Evolutionary conservation across 2,888 invertebrate species (phyloP).

Genomic region (Trissonchulus latispiculum): DNA sequence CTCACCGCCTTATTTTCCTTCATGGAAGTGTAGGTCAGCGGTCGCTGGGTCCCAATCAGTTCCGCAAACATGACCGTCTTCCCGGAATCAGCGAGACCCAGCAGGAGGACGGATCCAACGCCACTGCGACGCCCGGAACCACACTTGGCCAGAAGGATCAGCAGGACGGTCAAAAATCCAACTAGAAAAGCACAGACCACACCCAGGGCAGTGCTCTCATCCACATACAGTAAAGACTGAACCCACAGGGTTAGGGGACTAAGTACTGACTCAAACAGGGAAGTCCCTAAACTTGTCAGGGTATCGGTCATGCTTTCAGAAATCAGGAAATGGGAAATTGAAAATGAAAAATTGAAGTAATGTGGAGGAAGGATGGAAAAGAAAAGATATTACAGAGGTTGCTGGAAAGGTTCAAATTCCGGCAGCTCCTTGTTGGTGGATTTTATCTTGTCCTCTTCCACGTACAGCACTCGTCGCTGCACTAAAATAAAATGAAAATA

Average conservation of each 20-base stretch:
- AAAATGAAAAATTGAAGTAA: too few species aligned
- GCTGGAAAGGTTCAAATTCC: too few species aligned
- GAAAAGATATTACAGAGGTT: too few species aligned
- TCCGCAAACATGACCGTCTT: slow-evolving; percentile 77
- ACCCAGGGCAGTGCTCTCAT: slow-evolving; percentile 25
- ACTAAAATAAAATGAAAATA: too few species aligned
- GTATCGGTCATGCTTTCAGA: neutral
- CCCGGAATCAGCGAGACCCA: slow-evolving; percentile 77
- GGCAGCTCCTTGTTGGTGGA: slow-evolving; percentile 48
- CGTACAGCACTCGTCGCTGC: slow-evolving; percentile 56
- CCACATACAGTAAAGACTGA: slow-evolving; percentile 25
- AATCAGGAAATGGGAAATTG: too few species aligned
- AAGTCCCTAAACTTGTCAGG: neutral
- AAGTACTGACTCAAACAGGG: neutral
- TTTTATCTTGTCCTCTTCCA: slow-evolving; percentile 65
- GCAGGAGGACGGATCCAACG: slow-evolving; percentile 57
- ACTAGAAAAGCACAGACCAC: slow-evolving; percentile 20
- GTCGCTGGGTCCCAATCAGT: slow-evolving; percentile 55
- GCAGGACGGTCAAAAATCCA: neutral
- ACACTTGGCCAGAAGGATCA: neutral
- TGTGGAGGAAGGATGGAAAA: too few species aligned
- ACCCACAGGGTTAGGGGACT: slow-evolving; percentile 27
- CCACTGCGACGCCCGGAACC: neutral
- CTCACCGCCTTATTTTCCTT: slow-evolving; percentile 71
- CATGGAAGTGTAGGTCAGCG: slow-evolving; percentile 72